Evolutionary conservation across 92 coral and sea anemone species (phyloP).

Genomic region (Siderastrea siderea): DNA sequence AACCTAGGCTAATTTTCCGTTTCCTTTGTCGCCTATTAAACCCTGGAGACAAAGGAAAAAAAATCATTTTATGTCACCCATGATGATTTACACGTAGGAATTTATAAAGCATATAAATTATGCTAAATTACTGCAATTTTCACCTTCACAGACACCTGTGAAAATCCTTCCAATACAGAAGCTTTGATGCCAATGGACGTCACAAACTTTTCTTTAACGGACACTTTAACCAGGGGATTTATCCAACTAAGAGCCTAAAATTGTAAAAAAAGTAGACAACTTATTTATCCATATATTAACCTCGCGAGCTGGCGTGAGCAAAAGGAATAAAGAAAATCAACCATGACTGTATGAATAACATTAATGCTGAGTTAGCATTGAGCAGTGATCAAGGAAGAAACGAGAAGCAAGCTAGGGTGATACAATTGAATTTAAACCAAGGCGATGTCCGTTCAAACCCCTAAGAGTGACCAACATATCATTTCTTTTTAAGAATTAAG

Average conservation of each 20-base stretch:
- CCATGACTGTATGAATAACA: no score
- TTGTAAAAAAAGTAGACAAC: neutral
- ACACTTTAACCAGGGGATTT: conserved; percentile 25
- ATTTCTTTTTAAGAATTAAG: neutral
- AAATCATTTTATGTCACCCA: no score
- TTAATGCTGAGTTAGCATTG: no score
- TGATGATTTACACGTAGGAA: no score
- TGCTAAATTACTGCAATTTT: neutral
- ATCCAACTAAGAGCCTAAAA: conserved; percentile 28
- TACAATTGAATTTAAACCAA: no score
- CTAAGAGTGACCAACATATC: neutral
- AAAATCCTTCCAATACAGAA: conserved; percentile 24
- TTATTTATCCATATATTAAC: neutral
- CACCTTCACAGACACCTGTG: conserved; percentile 32
- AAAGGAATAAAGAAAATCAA: neutral
- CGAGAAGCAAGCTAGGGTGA: no score
- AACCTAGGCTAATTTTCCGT: no score
- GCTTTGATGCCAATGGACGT: conserved; percentile 25
- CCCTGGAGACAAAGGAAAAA: no score
- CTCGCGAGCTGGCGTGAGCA: neutral
- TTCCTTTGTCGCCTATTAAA: no score
- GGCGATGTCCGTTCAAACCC: no score
- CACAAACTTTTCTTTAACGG: conserved; percentile 19
- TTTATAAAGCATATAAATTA: neutral
- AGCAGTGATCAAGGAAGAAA: no score